Conservation (phyloP, 1,140 invertebrate species). For the Dendroctonus ponderosae region DNA sequence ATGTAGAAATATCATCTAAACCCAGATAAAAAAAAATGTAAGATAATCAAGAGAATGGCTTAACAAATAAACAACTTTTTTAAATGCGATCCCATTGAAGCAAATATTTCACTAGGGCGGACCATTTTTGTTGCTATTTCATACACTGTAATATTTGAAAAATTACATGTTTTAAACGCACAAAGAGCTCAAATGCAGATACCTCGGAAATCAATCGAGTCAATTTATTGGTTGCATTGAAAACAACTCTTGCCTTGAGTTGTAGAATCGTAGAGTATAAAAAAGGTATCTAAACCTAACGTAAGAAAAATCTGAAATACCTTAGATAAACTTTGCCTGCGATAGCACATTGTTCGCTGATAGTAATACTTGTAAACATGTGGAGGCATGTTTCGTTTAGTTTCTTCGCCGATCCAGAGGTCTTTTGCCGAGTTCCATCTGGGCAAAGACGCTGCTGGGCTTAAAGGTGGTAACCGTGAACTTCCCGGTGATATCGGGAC, state of each 20-base stretch:
- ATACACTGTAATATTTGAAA: not conserved
- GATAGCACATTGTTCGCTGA: conserved; percentile 56
- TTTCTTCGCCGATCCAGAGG: conserved; percentile 69
- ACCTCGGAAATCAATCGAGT: too few species aligned
- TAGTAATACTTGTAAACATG: conserved; percentile 71
- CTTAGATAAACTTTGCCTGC: conserved; percentile 56
- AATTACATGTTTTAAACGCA: not conserved
- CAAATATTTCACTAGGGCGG: too few species aligned
- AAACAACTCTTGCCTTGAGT: too few species aligned
- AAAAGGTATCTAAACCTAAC: not conserved
- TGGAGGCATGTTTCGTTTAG: conserved; percentile 60
- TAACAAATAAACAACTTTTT: too few species aligned
- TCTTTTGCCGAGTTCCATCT: conserved; percentile 39
- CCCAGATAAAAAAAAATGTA: too few species aligned
- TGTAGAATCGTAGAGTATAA: too few species aligned
- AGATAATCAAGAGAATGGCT: too few species aligned
- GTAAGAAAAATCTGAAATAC: conserved; percentile 47
- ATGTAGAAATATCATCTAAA: too few species aligned
- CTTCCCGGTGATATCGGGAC: conserved; percentile 37
- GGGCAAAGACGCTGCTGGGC: conserved; percentile 41
- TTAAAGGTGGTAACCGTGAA: conserved; percentile 26
- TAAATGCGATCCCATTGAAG: too few species aligned
- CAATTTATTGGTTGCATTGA: too few species aligned
- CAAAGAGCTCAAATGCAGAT: not conserved
- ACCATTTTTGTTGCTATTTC: too few species aligned